These are phyloP conservation scores for Merluccius polli DNA, from an alignment of 2,797 vertebrate species.

Conservation along the genomic window DNA sequence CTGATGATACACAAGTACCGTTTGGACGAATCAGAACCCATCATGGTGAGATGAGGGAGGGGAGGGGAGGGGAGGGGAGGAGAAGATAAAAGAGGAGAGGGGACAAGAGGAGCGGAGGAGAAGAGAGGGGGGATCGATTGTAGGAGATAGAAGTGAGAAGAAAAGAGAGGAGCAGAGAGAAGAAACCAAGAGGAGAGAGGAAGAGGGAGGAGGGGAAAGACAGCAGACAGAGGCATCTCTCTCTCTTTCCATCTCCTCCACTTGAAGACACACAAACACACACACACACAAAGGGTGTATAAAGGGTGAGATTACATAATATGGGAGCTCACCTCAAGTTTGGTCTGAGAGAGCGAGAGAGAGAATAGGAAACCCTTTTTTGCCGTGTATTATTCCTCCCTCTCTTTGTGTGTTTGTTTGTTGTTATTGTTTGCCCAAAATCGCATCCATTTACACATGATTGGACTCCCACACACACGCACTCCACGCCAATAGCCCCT, in stretches of 20 bases:
- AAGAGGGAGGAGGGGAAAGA: no score
- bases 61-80: no score
- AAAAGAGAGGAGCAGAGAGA: slow-evolving; percentile 13
- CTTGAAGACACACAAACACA: slow-evolving; percentile 58
- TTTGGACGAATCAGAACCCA: no score
- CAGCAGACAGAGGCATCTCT: no score
- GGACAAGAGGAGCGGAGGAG: slow-evolving; percentile 52
- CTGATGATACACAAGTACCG: no score
- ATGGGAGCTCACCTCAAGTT: no score
- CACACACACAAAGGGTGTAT: slow-evolving; percentile 57
- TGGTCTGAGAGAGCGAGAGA: not conserved
- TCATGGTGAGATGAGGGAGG: no score
- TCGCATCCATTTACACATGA: not conserved
- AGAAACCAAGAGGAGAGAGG: slow-evolving; percentile 40
- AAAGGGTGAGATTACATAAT: slow-evolving; percentile 41
- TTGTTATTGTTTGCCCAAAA: not conserved
- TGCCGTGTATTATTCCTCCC: slow-evolving; percentile 17
- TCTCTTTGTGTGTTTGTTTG: slow-evolving; percentile 32
- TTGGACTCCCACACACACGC: not conserved
- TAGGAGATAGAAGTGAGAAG: slow-evolving; percentile 4
- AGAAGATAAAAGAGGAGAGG: slow-evolving; percentile 14
- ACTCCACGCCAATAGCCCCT: not conserved
- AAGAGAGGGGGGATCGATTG: slow-evolving; percentile 33
- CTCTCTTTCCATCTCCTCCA: no score
- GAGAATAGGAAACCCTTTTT: not conserved